Base-by-base conservation (phyloP, 2,113 vertebrate species). In the Rallus limicola region DNA sequence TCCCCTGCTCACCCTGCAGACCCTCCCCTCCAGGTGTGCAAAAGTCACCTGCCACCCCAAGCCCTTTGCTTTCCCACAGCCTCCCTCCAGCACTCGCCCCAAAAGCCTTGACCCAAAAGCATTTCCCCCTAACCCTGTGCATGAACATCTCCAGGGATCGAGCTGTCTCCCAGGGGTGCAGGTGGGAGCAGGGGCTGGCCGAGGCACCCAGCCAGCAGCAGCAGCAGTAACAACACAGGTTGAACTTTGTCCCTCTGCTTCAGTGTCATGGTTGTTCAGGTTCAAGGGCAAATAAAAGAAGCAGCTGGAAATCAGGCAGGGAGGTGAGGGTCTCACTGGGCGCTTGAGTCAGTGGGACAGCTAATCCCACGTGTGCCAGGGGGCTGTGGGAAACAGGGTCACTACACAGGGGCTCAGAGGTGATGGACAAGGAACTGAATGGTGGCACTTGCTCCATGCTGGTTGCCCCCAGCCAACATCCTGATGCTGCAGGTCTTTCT, bases 401-500 rank as follows among this genome's bases (percentile, higher is more conserved):
- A 34, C 64, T 13, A 20, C 33, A 12, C 0, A 2, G n/a, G 13
- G 1, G 0, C 21, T 62, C 3, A 1, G 55, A 40, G 48, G 25
- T 0, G 1, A 33, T 1, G 56, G 55, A 14, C 9, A 5, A 40
- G n/a, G 56, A 62, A 9, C 1, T 0, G 42, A 10, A 3, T 1
- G 0, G 58, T 36, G 21, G 36, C 2, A 0, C 55, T 10, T 0
- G 0, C 26, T 11, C 75, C 58, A 26, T 13, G 29, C 20, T 5
- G 1, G 38, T 33, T 34, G 40, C 16, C 71, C 21, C 29, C 0
- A 3, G 38, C 60, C 13, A 2, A 6, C 58, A 21, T 8, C 44
- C 44, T 3, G 0, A 38, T 0, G 0, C 16, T 16, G 1, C 6
- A 1, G 16, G 28, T 53, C 46, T 55, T 24, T 82, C 44, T 1